phyloP scores from a whole-genome alignment of 2,888 invertebrate species.

The Platerodrilus igneus region DNA sequence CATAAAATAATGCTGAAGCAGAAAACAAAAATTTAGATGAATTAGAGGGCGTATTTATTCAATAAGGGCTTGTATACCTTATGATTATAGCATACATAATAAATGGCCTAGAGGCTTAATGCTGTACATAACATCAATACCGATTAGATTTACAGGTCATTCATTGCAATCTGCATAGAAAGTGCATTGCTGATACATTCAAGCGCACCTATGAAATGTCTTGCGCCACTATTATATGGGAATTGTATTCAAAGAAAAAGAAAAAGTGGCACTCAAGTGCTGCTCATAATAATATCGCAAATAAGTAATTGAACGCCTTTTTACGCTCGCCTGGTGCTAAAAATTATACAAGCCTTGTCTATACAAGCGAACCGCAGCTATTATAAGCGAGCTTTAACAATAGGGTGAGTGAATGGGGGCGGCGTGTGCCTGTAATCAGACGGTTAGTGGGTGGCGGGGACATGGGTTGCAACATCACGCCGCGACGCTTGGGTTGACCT shows the following conservation, averaged over 20 bases:
- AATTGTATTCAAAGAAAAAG: neutral
- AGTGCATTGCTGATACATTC: no score
- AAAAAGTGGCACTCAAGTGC: constrained; percentile 5
- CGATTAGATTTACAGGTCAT: no score
- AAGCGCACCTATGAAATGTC: no score
- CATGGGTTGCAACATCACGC: constrained; percentile 37
- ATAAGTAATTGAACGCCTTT: constrained; percentile 12
- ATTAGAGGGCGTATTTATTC: constrained; percentile 3
- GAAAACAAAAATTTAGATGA: constrained; percentile 9
- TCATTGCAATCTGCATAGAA: no score
- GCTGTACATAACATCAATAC: no score
- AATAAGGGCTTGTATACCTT: neutral
- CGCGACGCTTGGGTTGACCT: constrained; percentile 47
- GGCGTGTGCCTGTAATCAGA: constrained; percentile 40
- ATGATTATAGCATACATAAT: no score
- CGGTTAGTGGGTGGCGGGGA: constrained; percentile 31
- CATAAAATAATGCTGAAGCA: no score
- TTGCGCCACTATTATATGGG: neutral
- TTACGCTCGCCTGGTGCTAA: constrained; percentile 19
- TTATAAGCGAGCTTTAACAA: constrained; percentile 26
- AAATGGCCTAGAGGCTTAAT: no score
- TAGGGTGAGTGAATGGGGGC: constrained; percentile 27
- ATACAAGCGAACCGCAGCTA: constrained; percentile 24
- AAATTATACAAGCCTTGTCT: constrained; percentile 22
- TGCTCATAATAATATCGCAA: neutral